Conservation (phyloP, 2,113 vertebrate species). For the Procavia capensis region DNA sequence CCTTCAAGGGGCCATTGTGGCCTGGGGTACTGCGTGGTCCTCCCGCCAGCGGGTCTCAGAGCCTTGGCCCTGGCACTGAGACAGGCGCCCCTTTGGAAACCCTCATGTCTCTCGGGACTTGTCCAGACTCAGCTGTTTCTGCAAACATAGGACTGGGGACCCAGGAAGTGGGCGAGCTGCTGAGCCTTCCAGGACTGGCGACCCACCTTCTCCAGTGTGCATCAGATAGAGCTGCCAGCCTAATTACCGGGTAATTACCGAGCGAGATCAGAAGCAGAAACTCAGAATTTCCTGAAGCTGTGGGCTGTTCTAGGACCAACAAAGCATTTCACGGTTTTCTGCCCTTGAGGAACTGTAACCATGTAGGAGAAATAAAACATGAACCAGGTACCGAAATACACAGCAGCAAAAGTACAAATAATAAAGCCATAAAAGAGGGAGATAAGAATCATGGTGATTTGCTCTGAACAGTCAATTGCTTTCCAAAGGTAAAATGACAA, state of each 20-base stretch:
- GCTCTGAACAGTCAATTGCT: neutral
- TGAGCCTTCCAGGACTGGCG: neutral
- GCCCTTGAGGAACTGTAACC: neutral
- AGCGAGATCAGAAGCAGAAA: neutral
- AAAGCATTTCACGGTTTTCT: too few relatives aligned
- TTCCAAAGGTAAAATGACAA: neutral
- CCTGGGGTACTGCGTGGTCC: neutral
- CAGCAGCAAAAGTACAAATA: neutral
- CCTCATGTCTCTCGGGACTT: neutral
- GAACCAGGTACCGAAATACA: constrained; percentile 11
- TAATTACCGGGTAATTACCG: neutral
- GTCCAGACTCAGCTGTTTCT: neutral
- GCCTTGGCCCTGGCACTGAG: neutral
- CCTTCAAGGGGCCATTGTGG: neutral
- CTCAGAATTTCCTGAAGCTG: constrained; percentile 9
- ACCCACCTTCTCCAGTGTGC: neutral
- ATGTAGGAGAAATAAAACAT: neutral
- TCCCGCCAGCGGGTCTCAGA: neutral
- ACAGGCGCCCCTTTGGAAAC: neutral
- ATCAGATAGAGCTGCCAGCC: neutral
- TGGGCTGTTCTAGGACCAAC: neutral
- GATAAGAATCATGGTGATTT: neutral
- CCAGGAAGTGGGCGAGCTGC: neutral
- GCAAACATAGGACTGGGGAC: neutral
- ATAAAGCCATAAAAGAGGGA: neutral